phyloP scores from a whole-genome alignment of 2,113 vertebrate genomes.

The Paradoxurus hermaphroditus region DNA sequence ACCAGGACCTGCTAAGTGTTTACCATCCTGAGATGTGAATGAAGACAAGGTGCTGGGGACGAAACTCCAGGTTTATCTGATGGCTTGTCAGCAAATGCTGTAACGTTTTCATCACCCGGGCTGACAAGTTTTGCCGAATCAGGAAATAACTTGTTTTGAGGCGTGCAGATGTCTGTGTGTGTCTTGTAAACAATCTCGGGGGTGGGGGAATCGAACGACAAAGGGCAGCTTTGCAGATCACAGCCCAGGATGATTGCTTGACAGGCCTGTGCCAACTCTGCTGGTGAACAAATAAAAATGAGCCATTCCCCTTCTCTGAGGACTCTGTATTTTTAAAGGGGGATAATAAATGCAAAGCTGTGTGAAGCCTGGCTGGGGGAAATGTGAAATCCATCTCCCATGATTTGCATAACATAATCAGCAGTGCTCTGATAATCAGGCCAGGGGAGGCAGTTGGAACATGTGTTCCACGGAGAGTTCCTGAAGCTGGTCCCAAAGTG shows the following conservation, averaged over 20 bases:
- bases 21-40: conserved; percentile 41
- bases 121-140: conserved; percentile 74
- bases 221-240: conserved; percentile 79
- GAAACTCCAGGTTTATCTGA: conserved; percentile 51
- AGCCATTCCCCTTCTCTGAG: conserved; percentile 63
- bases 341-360: conserved; percentile 80
- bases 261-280: conserved; percentile 76
- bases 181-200: conserved; percentile 75
- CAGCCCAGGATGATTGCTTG: conserved; percentile 76
- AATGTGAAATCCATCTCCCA: conserved; percentile 79
- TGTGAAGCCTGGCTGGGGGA: conserved; percentile 74
- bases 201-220: conserved; percentile 61
- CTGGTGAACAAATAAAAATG: conserved; percentile 75
- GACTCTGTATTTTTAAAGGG: conserved; percentile 77
- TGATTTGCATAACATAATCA: conserved; percentile 82
- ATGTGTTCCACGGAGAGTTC: conserved; percentile 72
- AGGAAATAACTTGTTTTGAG: conserved; percentile 75
- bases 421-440: conserved; percentile 74
- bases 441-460: conserved; percentile 73
- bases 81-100: conserved; percentile 61
- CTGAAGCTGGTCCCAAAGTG: conserved; percentile 31
- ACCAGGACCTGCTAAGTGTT: conserved; percentile 44
- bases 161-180: conserved; percentile 57
- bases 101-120: conserved; percentile 59
- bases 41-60: conserved; percentile 55